Percentiles rank a stretch among this genome's conserved stretches.
phyloP scores from a whole-genome alignment of 2,888 invertebrate genomes.

The Nomada lathburiana region DNA sequence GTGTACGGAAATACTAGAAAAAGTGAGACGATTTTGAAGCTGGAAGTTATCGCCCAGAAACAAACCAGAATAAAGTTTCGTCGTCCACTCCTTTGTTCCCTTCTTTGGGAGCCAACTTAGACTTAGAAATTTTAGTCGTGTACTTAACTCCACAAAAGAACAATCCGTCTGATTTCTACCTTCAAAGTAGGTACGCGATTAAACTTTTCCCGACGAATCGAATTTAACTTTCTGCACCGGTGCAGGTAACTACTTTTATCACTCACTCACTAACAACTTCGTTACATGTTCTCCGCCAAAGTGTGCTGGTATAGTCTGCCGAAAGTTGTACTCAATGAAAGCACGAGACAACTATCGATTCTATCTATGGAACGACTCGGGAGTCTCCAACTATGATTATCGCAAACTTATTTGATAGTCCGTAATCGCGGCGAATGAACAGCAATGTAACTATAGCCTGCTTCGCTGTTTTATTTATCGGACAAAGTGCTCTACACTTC shows the following conservation, averaged over 20 bases:
- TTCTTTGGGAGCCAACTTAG: constrained; percentile 40
- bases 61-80: constrained; percentile 3
- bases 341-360: constrained; percentile 69
- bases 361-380: constrained; percentile 26
- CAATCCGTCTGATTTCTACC: constrained; percentile 65
- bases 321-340: constrained; percentile 60
- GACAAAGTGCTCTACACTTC: background rate
- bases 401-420: constrained; percentile 26
- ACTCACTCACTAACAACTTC: constrained; percentile 74
- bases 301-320: constrained; percentile 52
- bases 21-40: background rate
- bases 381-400: constrained; percentile 53
- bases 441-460: background rate
- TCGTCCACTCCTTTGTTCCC: constrained; percentile 36
- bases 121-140: constrained; percentile 62
- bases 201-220: constrained; percentile 81
- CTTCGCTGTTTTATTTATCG: background rate
- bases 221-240: constrained; percentile 80
- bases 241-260: constrained; percentile 80
- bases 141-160: constrained; percentile 67
- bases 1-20: background rate
- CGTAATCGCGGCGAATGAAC: background rate
- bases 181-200: constrained; percentile 77
- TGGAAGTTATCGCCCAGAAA: constrained; percentile 15
- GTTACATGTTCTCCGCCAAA: constrained; percentile 72